phyloP scores from a whole-genome alignment of 2,888 invertebrate genomes.

The Drosophila recens region DNA sequence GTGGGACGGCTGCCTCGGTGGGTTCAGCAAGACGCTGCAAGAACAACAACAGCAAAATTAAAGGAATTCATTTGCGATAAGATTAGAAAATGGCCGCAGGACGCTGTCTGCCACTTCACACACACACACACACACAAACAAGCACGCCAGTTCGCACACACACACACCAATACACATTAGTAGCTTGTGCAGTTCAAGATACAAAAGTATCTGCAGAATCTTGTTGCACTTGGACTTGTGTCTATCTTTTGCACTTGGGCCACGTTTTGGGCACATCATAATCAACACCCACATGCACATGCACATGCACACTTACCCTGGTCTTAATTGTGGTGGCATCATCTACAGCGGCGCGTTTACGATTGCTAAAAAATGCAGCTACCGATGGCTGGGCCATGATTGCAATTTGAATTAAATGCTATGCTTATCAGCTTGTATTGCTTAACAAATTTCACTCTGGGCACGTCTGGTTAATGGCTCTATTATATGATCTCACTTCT shows the following conservation, averaged over 20 bases:
- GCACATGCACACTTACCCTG: slow-evolving; percentile 85
- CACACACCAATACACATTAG: not conserved
- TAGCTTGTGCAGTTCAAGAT: slow-evolving; percentile 14
- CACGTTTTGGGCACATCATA: slow-evolving; percentile 33
- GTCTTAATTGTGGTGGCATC: slow-evolving; percentile 87
- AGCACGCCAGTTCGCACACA: not conserved
- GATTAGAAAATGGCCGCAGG: slow-evolving; percentile 54
- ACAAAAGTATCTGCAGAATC: slow-evolving; percentile 36
- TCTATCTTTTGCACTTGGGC: not conserved
- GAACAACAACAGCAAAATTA: not conserved
- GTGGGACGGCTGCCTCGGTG: slow-evolving; percentile 31
- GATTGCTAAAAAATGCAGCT: slow-evolving; percentile 90
- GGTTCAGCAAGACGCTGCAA: slow-evolving; percentile 63
- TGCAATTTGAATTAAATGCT: slow-evolving; percentile 44
- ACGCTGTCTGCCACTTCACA: slow-evolving; percentile 29
- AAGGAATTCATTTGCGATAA: not conserved
- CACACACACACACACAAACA: slow-evolving; percentile 20
- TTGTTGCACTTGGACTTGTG: slow-evolving; percentile 1
- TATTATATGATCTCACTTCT: slow-evolving; percentile 23
- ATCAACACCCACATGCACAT: slow-evolving; percentile 34
- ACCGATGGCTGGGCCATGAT: slow-evolving; percentile 92
- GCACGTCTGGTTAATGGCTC: slow-evolving; percentile 56
- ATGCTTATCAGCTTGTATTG: slow-evolving; percentile 41
- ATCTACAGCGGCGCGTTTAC: slow-evolving; percentile 91
- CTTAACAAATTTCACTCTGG: slow-evolving; percentile 50